A percentile compares a stretch with the other conserved stretches of the same genome.
Conservation (phyloP, 2,113 vertebrate genomes). For the Podarcis raffonei region DNA sequence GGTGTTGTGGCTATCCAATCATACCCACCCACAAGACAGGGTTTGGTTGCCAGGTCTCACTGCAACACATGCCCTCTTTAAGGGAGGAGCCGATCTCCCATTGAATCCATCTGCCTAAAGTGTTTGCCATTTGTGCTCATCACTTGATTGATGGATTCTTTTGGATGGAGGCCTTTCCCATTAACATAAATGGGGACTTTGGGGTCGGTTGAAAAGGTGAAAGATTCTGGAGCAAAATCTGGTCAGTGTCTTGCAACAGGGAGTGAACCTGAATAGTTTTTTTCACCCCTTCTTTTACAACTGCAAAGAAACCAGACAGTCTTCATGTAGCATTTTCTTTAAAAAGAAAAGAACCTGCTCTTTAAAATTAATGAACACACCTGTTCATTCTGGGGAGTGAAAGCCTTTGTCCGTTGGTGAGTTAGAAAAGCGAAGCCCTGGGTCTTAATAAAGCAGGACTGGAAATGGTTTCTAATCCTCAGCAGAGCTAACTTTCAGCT, state of each 20-base stretch:
- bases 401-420: neutral
- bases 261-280: neutral
- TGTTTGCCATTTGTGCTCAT: no score
- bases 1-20: no score
- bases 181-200: no score
- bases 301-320: constrained; percentile 9
- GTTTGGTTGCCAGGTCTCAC: no score
- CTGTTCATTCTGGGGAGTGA: neutral
- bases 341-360: neutral
- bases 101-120: no score
- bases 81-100: no score
- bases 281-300: neutral
- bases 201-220: accelerated
- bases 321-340: neutral
- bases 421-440: neutral
- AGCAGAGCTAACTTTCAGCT: neutral
- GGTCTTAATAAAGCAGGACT: neutral
- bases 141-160: no score
- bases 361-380: constrained; percentile 10
- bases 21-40: no score
- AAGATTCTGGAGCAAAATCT: neutral
- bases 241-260: neutral
- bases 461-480: neutral
- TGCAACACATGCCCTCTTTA: no score
- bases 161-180: no score